These are phyloP conservation scores for Ips nitidus DNA, from an alignment of 1,140 invertebrate genomes.

Conservation along the genomic window DNA sequence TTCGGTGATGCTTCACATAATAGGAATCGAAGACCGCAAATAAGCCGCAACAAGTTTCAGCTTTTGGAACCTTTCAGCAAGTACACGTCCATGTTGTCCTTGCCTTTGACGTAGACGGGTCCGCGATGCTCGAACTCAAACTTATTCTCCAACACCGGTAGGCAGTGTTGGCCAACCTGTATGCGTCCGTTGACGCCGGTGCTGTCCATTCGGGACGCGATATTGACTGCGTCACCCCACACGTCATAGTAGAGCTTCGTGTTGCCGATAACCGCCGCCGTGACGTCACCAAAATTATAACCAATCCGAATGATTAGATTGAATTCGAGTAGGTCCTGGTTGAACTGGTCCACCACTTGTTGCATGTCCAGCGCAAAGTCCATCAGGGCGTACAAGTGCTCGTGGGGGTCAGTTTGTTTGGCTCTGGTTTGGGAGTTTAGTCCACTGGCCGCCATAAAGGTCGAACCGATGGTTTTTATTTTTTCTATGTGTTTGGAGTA, in stretches of 20 bases:
- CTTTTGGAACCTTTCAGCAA: constrained; percentile 56
- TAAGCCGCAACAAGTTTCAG: too few species aligned
- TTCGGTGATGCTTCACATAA: too few species aligned
- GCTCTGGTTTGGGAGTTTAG: constrained; percentile 75
- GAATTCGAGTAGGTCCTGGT: constrained; percentile 84
- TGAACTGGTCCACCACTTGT: constrained; percentile 83
- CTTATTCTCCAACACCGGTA: constrained; percentile 63
- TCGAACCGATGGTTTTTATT: constrained; percentile 97
- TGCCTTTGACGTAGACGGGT: constrained; percentile 91
- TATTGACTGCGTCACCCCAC: constrained; percentile 98
- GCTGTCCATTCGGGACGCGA: constrained; percentile 94
- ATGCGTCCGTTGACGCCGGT: constrained; percentile 84
- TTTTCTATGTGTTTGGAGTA: constrained; percentile 81
- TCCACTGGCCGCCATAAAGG: constrained; percentile 97
- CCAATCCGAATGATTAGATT: constrained; percentile 89
- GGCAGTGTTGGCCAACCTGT: constrained; percentile 78
- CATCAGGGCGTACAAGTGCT: constrained; percentile 83
- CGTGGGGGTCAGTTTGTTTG: constrained; percentile 63
- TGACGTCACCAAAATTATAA: constrained; percentile 86
- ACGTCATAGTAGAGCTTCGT: constrained; percentile 97
- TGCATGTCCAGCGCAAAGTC: constrained; percentile 89
- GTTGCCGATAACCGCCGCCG: constrained; percentile 94
- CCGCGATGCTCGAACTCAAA: constrained; percentile 84
- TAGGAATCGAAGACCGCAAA: too few species aligned
- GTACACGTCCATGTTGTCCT: constrained; percentile 91